phyloP scores from a whole-genome alignment of 1,140 invertebrate genomes.

The Carposina sasakii region DNA sequence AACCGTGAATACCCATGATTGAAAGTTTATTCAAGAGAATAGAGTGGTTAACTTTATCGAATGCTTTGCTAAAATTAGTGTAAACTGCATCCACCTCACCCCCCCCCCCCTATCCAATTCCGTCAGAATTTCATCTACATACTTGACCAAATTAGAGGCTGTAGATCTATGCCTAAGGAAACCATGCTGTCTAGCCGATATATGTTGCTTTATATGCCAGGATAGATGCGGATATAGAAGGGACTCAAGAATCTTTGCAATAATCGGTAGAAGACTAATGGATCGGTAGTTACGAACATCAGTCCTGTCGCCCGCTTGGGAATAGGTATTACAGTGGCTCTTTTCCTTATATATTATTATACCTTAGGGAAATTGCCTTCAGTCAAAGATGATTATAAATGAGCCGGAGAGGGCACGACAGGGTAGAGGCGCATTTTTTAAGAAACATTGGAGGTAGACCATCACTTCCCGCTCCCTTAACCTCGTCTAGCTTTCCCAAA shows the following conservation, averaged over 20 bases:
- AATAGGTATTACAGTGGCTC: too few relatives aligned
- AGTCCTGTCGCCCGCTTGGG: too few relatives aligned
- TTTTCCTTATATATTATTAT: too few relatives aligned
- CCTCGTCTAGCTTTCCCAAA: too few relatives aligned
- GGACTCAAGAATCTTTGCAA: not conserved
- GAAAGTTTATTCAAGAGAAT: not conserved
- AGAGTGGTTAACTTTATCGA: not conserved
- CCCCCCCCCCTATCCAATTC: not conserved
- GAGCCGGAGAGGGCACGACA: too few relatives aligned
- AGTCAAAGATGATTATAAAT: too few relatives aligned
- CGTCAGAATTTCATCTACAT: not conserved
- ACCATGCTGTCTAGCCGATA: not conserved
- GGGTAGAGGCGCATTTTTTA: too few relatives aligned
- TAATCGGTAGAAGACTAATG: too few relatives aligned
- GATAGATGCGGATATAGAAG: not conserved
- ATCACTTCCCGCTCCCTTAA: too few relatives aligned
- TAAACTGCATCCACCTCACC: not conserved
- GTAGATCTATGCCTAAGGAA: not conserved
- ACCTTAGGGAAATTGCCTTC: too few relatives aligned
- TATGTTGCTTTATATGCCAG: not conserved
- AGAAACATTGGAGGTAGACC: too few relatives aligned
- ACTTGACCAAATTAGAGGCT: not conserved
- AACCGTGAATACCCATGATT: not conserved
- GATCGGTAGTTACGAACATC: too few relatives aligned
- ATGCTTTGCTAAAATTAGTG: not conserved